A percentile compares a stretch with the other conserved stretches of the same genome.
Conservation (phyloP, 2,113 vertebrate species). For the Syngnathus floridae region DNA sequence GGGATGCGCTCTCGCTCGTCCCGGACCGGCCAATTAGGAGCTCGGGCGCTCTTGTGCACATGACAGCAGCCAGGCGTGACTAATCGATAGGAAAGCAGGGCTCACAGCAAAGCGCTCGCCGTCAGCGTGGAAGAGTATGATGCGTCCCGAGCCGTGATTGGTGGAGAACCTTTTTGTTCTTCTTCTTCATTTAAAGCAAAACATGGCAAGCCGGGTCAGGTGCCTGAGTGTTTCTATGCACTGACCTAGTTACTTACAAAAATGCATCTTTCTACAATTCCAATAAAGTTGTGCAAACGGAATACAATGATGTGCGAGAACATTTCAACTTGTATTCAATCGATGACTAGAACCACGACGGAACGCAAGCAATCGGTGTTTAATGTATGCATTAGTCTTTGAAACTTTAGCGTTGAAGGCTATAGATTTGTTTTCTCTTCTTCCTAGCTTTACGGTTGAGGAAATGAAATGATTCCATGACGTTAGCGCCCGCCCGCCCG, state of each 20-base stretch:
- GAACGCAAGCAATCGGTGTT: not conserved
- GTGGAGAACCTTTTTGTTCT: constrained; percentile 54
- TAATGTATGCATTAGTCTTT: not conserved
- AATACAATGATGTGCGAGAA: too few relatives aligned
- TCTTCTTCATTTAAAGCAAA: constrained; percentile 38
- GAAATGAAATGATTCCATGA: not conserved
- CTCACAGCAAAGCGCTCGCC: constrained; percentile 44
- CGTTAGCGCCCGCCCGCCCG: not conserved
- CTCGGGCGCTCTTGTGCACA: constrained; percentile 73
- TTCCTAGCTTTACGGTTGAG: not conserved
- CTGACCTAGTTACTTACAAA: constrained; percentile 47
- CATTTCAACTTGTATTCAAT: too few relatives aligned
- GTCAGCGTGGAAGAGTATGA: constrained; percentile 15
- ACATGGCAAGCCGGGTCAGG: constrained; percentile 39
- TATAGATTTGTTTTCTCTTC: not conserved
- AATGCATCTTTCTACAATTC: not conserved
- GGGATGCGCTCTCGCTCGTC: constrained; percentile 31
- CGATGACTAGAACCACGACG: not conserved
- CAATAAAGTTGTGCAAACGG: too few relatives aligned
- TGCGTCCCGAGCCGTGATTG: constrained; percentile 37
- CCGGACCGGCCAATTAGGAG: constrained; percentile 61
- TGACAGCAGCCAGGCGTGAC: constrained; percentile 76
- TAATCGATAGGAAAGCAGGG: constrained; percentile 77
- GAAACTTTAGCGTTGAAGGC: not conserved
- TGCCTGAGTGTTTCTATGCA: constrained; percentile 27